A percentile compares a stretch with the other conserved stretches of the same genome.
Conservation (phyloP, 2,888 invertebrate species). For the Cactoblastis cactorum region DNA sequence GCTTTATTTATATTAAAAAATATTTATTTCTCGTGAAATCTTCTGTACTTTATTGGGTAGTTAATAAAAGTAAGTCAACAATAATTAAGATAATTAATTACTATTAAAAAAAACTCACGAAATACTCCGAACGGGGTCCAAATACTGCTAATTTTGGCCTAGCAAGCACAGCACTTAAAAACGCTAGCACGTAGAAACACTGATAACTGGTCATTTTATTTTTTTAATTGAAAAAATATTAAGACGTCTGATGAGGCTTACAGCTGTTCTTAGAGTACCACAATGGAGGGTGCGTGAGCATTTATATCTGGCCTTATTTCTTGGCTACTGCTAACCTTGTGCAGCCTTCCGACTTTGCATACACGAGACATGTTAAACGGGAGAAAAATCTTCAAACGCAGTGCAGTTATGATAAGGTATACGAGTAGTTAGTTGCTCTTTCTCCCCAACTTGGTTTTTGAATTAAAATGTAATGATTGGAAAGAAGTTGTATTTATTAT, state of each 20-base stretch:
- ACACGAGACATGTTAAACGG: conserved; percentile 34
- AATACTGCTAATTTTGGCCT: conserved; percentile 45
- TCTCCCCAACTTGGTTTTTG: too few relatives aligned
- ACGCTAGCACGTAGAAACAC: conserved; percentile 45
- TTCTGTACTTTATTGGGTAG: too few relatives aligned
- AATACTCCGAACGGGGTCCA: conserved; percentile 75
- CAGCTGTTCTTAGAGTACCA: conserved; percentile 57
- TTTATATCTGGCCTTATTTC: conserved; percentile 76
- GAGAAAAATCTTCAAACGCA: neutral
- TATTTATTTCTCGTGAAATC: too few relatives aligned
- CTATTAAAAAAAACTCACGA: conserved; percentile 65
- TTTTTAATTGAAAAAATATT: conserved; percentile 18
- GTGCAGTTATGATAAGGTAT: neutral
- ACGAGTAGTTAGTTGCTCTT: too few relatives aligned
- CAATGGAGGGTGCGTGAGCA: conserved; percentile 60
- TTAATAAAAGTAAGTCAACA: neutral
- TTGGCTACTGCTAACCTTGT: conserved; percentile 55
- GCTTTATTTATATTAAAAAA: too few relatives aligned
- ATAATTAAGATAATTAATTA: neutral
- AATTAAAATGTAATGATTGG: too few relatives aligned
- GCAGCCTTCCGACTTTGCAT: conserved; percentile 67
- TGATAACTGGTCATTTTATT: conserved; percentile 50
- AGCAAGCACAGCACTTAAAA: conserved; percentile 42
- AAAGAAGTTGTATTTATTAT: too few relatives aligned
- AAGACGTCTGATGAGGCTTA: conserved; percentile 45